Evolutionary conservation across 2,113 vertebrate genomes (phyloP).

Genomic region (Sialia sialis): DNA sequence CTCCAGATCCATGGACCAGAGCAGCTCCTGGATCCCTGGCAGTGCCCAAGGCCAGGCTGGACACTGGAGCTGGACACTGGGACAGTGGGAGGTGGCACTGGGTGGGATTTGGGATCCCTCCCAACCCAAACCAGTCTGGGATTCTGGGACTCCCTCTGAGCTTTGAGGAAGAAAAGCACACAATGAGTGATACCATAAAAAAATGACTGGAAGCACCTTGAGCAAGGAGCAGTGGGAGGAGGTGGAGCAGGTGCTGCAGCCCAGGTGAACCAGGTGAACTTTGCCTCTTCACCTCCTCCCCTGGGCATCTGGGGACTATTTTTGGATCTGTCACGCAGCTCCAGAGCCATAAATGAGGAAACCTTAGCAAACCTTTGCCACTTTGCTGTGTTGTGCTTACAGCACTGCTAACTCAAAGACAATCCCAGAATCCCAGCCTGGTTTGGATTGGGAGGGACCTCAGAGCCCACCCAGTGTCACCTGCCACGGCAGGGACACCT

Average conservation of each 20-base stretch:
- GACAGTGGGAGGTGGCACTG: neutral
- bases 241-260: neutral
- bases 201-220: fast-evolving
- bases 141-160: neutral
- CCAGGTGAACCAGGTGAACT: neutral
- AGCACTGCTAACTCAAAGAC: neutral
- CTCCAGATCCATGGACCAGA: neutral
- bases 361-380: neutral
- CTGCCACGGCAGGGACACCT: neutral
- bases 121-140: neutral
- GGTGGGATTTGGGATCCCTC: fast-evolving
- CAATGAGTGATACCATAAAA: neutral
- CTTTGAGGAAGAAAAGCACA: fast-evolving
- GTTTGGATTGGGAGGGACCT: neutral
- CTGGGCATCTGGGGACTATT: neutral
- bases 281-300: neutral
- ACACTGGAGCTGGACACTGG: neutral
- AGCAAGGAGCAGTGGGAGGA: neutral
- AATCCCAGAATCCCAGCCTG: neutral
- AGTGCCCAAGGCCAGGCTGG: neutral
- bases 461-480: fast-evolving
- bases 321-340: neutral
- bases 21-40: neutral
- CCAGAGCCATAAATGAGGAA: neutral
- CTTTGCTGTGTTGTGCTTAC: neutral